Base-by-base conservation (phyloP, 1,140 invertebrate genomes). In the Lasioglossum albipes region DNA sequence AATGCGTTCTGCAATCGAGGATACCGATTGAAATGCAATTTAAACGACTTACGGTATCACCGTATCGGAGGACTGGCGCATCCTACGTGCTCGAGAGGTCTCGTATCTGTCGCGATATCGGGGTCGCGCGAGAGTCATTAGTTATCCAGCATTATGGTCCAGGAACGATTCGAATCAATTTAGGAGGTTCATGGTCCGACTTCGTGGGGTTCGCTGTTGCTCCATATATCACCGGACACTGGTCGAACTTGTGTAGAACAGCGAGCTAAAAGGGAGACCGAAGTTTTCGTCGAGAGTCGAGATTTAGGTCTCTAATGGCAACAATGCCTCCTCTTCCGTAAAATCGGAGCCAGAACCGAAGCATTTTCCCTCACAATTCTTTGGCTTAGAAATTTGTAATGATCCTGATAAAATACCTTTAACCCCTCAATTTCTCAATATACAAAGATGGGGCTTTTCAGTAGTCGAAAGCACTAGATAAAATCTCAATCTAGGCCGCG, bases 121-220 rank as follows among this genome's bases (percentile, higher is more conserved):
- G 77, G 79, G 45, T 36, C 67, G 76, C 72, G 79, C 10, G 70
- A 65, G 70, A 49, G 78, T 86, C 87, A 88, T 89, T 89, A 89
- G 81, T 89, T 89, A 89, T 83, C 83, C 76, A 61, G 83, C 70
- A 87, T 87, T 88, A 89, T 87, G 67, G 84, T 36, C 79, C 42
- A 57, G 75, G 75, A 83, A 88, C 87, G 84, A 86, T 89, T 88
- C 84, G 81, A 89, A 89, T 89, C 87, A 89, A 89, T 89, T 89
- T 86, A 75, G 62, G 80, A 82, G 83, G 80, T 79, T 81, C 76
- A 80, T 78, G 85, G 83, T 74, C 84, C 67, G 57, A 49, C 57
- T 82, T 61, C 76, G 80, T 83, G 83, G 80, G 70, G 84, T 79
- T 67, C 62, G 41, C 68, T 72, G 49, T 68, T n/a, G 68, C 45